These are phyloP conservation scores for Radopholus similis DNA, from an alignment of 1,140 invertebrate species.

Conservation along the genomic window DNA sequence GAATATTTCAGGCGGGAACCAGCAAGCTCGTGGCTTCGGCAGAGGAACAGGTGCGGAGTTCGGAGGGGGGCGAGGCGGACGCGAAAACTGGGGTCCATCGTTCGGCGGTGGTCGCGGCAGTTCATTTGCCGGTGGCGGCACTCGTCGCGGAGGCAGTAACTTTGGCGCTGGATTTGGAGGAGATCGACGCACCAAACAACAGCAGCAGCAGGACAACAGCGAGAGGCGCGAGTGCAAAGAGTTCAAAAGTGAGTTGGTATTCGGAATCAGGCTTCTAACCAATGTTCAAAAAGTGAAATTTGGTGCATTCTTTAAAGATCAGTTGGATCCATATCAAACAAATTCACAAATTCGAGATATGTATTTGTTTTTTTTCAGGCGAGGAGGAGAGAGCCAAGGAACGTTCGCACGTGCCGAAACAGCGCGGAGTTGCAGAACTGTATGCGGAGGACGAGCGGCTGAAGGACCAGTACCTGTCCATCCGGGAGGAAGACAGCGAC, in stretches of 20 bases:
- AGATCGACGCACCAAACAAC: not conserved
- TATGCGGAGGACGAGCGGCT: conserved; percentile 19
- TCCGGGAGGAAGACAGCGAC: conserved; percentile 30
- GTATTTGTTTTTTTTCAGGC: conserved; percentile 12
- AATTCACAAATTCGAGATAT: not conserved
- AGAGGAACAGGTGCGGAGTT: no score
- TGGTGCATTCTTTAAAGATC: no score
- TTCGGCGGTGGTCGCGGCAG: not conserved
- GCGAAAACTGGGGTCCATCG: no score
- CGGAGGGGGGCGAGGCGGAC: no score
- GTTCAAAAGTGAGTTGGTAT: not conserved
- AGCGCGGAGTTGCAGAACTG: conserved; percentile 20
- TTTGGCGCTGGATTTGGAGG: not conserved
- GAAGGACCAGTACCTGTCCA: conserved; percentile 17
- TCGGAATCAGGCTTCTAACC: not conserved
- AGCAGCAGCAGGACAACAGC: not conserved
- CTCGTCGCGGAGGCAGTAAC: not conserved
- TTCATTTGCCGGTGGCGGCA: conserved; percentile 10
- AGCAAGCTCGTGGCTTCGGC: no score
- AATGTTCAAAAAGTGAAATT: no score
- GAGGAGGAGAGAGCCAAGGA: conserved; percentile 9
- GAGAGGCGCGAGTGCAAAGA: not conserved
- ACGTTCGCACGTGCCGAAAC: conserved; percentile 10
- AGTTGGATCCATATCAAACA: no score
- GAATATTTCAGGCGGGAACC: no score